phyloP scores from a whole-genome alignment of 2,888 invertebrate species.

The Aspidiotus destructor region DNA sequence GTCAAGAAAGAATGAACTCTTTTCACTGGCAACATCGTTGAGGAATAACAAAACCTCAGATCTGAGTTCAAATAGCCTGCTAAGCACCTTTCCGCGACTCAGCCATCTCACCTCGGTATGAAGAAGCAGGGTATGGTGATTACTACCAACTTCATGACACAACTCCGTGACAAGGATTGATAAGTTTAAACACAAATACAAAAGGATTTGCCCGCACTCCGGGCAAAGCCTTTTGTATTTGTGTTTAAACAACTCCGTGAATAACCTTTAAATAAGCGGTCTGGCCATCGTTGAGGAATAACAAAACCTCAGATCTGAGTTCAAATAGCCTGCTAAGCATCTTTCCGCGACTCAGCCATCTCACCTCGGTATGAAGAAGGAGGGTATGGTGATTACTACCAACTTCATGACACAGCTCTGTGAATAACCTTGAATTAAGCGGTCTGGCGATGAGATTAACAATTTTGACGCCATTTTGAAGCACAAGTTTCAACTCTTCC shows the following conservation, averaged over 20 bases:
- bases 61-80: neutral
- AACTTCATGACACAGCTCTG: conserved; percentile 3
- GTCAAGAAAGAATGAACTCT: too few relatives aligned
- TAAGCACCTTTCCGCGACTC: neutral
- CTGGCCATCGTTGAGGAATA: conserved; percentile 6
- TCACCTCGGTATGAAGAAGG: conserved; percentile 14
- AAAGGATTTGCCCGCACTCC: too few relatives aligned
- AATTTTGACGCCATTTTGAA: conserved; percentile 24
- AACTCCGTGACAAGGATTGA: too few relatives aligned
- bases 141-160: neutral
- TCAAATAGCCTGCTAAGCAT: neutral
- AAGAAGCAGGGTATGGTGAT: conserved; percentile 15
- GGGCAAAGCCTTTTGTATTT: too few relatives aligned
- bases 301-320: neutral
- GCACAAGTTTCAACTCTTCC: conserved; percentile 20
- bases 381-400: conserved; percentile 10
- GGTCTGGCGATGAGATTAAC: conserved; percentile 22
- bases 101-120: conserved; percentile 6
- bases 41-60: neutral
- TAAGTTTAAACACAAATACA: too few relatives aligned
- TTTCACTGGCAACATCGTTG: too few relatives aligned
- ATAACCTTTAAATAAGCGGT: conserved; percentile 18
- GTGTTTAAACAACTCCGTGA: too few relatives aligned
- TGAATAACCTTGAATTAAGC: conserved; percentile 22
- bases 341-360: neutral